Base-by-base conservation (phyloP, 1,140 invertebrate species). In the Heliconius congener region DNA sequence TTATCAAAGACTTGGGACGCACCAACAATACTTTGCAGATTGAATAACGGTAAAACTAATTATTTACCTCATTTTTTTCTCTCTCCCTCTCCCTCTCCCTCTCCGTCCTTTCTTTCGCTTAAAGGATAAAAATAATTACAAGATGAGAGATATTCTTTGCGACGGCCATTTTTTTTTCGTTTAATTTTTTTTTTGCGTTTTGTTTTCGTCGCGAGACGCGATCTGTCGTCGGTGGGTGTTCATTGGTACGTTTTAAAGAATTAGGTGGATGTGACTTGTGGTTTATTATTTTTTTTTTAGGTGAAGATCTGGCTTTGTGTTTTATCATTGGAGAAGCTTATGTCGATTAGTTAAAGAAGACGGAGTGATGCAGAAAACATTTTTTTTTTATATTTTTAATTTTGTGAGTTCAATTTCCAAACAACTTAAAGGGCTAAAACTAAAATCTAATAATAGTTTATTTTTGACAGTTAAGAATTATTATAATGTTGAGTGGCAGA, bases 61-160 rank as follows among this genome's bases (percentile, higher is more conserved):
- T 91, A 86, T 86, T 87, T 87, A 82, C 78, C 81, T 77, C 83
- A 82, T 84, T 76, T 82, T 82, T 86, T 84, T 85, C 34, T 89
- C 87, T 89, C 85, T 88, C 83, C 80, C 85, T 82, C 18, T 82
- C 80, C 85, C 87, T 89, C 85, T 88, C 83, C 80, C 85, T 82
- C 18, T 82, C 80, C 85, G 82, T n/a, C 52, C 85, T 86, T 88
- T 85, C 87, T 91, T 88, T 89, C 87, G 86, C 87, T 93, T 91
- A 93, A 92, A 93, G 91, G 91, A 94, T 93, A 91, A 94, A 94
- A 94, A 94, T 94, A 94, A 94, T 93, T 94, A 93, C 91, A 93
- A 93, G 91, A 94, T 94, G 90, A 93, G 91, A 94, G 91, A 93
- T 93, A 91, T 94, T 92, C 86, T 88, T 88, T 88, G 81, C 87